phyloP scores from a whole-genome alignment of 1,140 invertebrate species.

The Euura saliciscinereae region DNA sequence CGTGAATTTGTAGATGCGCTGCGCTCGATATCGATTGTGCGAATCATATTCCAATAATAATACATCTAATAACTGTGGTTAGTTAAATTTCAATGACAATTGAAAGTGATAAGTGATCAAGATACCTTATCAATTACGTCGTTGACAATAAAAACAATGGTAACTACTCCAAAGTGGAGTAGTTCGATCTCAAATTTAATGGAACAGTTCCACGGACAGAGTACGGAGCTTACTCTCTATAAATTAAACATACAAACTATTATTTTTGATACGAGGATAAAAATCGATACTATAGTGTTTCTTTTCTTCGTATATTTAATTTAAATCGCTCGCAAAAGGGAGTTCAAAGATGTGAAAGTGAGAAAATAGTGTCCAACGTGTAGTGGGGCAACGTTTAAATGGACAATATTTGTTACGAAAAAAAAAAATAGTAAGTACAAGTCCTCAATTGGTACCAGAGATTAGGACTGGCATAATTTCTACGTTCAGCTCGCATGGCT shows the following conservation, averaged over 20 bases:
- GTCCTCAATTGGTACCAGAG: not conserved
- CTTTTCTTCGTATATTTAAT: too few species aligned
- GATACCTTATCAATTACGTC: slow-evolving; percentile 2
- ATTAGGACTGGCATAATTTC: not conserved
- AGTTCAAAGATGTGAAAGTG: too few species aligned
- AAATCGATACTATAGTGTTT: too few species aligned
- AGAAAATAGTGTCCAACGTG: too few species aligned
- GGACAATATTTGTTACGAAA: too few species aligned
- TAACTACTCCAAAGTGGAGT: not conserved
- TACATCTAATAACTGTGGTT: not conserved
- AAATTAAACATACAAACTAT: not conserved
- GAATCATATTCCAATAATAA: not conserved
- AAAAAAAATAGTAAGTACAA: not conserved
- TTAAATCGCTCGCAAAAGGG: too few species aligned
- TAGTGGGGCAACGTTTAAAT: too few species aligned
- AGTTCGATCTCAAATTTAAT: not conserved
- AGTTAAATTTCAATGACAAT: not conserved
- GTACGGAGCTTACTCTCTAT: not conserved
- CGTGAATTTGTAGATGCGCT: too few species aligned
- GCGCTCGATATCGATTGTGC: not conserved
- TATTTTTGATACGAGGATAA: too few species aligned
- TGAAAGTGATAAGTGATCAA: not conserved
- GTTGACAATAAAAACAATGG: not conserved
- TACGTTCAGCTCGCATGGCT: not conserved
- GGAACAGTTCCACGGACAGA: not conserved